Base-by-base conservation (phyloP, 2,797 vertebrate species). In the Philypnodon macrostomus region DNA sequence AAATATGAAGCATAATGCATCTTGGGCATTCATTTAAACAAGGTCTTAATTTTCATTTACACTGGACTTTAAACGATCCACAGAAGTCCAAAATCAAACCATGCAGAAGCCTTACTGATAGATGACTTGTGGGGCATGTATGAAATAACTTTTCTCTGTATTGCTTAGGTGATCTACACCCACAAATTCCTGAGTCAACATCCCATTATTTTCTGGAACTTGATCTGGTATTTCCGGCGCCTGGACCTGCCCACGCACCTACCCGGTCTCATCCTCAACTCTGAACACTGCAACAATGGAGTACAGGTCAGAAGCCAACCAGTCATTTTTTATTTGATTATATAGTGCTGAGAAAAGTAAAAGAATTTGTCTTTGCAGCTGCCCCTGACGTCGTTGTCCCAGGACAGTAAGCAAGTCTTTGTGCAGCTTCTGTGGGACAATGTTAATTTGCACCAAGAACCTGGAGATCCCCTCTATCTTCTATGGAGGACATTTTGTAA, bases 181-280 rank as follows among this genome's bases (percentile, higher is more conserved):
- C 92, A 95, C 60, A 98, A 93, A 66, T 98, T 99, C 80, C 96
- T 99, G 73, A 96, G 93, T 84, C 95, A 98, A 76, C 97, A 99
- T 64, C 96, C 97, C 1, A 99, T 99, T 67, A 95, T 99, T 73
- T 99, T 98, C 87, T 99, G 97, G 97, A 99, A 98, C 79, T 85
- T 99, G 35, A 91, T 98, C 31, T 99, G 95, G 93, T 99, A 97
- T 87, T 99, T 99, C 80, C 91, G 84, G 7, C 92, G 95, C 14
- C 68, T 99, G 75, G 95, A 98, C 70, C 88, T 99, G 61, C 93
- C 93, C 62, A 94, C 90, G 81, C 93, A 95, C 72, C 84, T 98
- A 13, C 95, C 95, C 0, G 96, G 95, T 27, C 93, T 99, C 65
- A 96, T 98, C 73, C 87, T 98, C 0, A 93, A 92, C 31, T 99